Base-by-base conservation (phyloP, 2,888 invertebrate genomes). In the Nymphalis urticae region DNA sequence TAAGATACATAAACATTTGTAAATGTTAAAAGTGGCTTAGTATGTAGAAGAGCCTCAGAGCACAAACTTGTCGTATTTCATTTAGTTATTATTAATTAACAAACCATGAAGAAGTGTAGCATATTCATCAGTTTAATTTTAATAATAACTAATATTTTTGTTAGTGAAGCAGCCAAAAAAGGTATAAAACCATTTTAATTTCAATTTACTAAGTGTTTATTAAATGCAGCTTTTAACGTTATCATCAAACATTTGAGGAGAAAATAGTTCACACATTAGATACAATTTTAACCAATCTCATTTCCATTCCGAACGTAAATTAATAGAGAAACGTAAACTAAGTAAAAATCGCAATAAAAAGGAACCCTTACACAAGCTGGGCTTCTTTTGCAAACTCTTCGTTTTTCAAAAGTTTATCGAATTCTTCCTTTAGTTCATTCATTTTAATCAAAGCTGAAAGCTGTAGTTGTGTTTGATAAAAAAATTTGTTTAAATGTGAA, bases 1-100 rank as follows among this genome's bases (percentile, higher is more conserved):
- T 87, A 83, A 85, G 62, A 56, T 62, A 67, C 75, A 75, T 66
- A 73, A 75, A 78, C 77, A 83, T 82, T 79, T 77, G 74, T 74
- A 75, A 78, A 79, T 77, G 74, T 72, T 69, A 75, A 67, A 73
- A 73, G 65, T 67, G 60, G 62, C 70, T 66, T 72, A 70, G 62
- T 58, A 67, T 65, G 66, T 61, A 42, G 50, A 56, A 27, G 69
- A 50, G 64, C 69, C 47, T 47, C 53, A 54, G 47, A 72, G 69
- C 63, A 72, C 51, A 66, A 42, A 0, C 13, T 70, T 58, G 48
- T 65, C 36, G 51, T 63, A 48, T 60, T 70, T 36, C 53, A 59
- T 51, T 66, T 63, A 64, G 64, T 66, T 19, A 19, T 62, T 48
- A 68, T 71, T 65, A 32, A 58, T 48, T 32, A 36, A 50, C 47